phyloP scores from a whole-genome alignment of 2,888 invertebrate genomes.

The Hanleya hanleyi region DNA sequence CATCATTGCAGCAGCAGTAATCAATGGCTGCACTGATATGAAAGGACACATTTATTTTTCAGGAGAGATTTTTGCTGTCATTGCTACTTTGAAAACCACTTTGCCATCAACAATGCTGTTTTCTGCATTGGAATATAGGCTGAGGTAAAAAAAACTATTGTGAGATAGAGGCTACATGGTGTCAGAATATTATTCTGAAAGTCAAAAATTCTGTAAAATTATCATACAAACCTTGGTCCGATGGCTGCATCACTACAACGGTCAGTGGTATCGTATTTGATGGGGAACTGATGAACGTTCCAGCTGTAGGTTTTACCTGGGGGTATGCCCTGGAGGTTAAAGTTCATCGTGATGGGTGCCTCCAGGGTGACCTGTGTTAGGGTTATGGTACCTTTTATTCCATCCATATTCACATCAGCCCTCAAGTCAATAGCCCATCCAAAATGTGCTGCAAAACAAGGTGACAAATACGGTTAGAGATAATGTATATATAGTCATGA shows the following conservation, averaged over 20 bases:
- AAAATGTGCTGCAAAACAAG: background rate
- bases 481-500: no score
- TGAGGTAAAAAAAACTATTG: no score
- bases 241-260: conserved; percentile 35
- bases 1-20: no score
- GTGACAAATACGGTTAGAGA: no score
- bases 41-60: no score
- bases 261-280: conserved; percentile 38
- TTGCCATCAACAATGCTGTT: no score
- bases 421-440: background rate
- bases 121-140: no score
- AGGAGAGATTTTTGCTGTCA: no score
- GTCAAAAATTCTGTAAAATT: background rate
- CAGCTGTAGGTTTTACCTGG: conserved; percentile 21
- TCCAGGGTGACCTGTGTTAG: conserved; percentile 86
- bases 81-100: no score
- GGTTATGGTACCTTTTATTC: conserved; percentile 85
- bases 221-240: conserved; percentile 35
- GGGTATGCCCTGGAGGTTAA: conserved; percentile 72
- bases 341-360: conserved; percentile 78
- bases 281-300: conserved; percentile 40
- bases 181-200: background rate
- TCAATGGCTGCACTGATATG: no score
- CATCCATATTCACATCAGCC: conserved; percentile 73
- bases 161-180: background rate